A percentile compares a stretch with the other conserved stretches of the same genome.
These are phyloP conservation scores for Neodontobutis hainanensis DNA, from an alignment of 2,113 vertebrate genomes.

Conservation along the genomic window DNA sequence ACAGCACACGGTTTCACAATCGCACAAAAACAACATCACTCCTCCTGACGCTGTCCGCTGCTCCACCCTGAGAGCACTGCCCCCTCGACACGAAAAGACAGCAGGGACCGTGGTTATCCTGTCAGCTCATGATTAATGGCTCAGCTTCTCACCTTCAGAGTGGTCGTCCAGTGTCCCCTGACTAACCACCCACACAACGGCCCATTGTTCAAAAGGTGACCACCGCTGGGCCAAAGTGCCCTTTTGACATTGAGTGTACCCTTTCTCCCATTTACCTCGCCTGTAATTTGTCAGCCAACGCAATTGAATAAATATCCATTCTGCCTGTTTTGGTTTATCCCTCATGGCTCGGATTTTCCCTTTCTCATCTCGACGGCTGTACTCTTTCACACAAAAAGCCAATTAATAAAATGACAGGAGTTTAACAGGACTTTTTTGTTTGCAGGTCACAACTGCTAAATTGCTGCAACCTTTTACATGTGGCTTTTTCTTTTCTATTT, in stretches of 20 bases:
- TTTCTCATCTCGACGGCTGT: slow-evolving; percentile 13
- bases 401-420: background rate
- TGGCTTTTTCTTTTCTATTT: background rate
- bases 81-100: slow-evolving; percentile 5
- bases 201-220: slow-evolving; percentile 30
- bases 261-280: slow-evolving; percentile 11
- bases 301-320: slow-evolving; percentile 4
- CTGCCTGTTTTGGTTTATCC: slow-evolving; percentile 21
- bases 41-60: slow-evolving; percentile 9
- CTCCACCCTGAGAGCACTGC: slow-evolving; percentile 19
- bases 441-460: slow-evolving; percentile 17
- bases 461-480: slow-evolving; percentile 24
- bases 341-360: slow-evolving; percentile 43
- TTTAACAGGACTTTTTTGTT: background rate
- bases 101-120: slow-evolving; percentile 32
- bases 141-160: slow-evolving; percentile 57
- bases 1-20: slow-evolving; percentile 63
- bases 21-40: slow-evolving; percentile 43
- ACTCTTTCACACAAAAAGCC: background rate
- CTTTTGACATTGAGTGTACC: slow-evolving; percentile 23
- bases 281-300: slow-evolving; percentile 21
- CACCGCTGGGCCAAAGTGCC: slow-evolving; percentile 22
- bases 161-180: slow-evolving; percentile 7
- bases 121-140: slow-evolving; percentile 61
- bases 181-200: slow-evolving; percentile 28